These are phyloP conservation scores for Parnassius orleans DNA, from an alignment of 2,888 invertebrate species.

Conservation along the genomic window DNA sequence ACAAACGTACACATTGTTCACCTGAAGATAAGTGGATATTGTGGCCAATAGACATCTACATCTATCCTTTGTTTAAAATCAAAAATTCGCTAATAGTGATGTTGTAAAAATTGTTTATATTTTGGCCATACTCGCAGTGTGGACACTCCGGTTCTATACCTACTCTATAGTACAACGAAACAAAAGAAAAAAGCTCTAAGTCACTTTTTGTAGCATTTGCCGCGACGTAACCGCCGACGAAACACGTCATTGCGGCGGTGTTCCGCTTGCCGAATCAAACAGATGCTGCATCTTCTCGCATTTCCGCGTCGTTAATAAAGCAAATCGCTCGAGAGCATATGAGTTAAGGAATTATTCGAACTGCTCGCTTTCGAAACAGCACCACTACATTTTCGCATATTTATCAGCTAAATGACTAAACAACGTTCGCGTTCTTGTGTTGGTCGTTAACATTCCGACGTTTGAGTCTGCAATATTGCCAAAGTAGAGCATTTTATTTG, in stretches of 20 bases:
- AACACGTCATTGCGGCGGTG: neutral
- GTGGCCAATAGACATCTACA: too few relatives aligned
- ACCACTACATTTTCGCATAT: conserved; percentile 8
- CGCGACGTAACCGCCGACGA: neutral
- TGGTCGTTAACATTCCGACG: neutral
- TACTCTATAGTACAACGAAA: too few relatives aligned
- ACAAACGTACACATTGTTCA: too few relatives aligned
- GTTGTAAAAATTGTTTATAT: too few relatives aligned
- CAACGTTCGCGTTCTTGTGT: neutral
- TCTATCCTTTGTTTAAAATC: too few relatives aligned
- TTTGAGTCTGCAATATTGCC: too few relatives aligned
- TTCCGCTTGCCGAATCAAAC: conserved; percentile 2
- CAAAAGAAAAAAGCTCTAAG: neutral
- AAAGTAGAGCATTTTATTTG: too few relatives aligned
- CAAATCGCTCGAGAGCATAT: neutral
- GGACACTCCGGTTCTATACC: too few relatives aligned
- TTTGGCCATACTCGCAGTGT: too few relatives aligned
- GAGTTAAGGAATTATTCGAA: conserved; percentile 1
- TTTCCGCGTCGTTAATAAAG: conserved; percentile 1
- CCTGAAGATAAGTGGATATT: too few relatives aligned
- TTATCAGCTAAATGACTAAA: conserved; percentile 1
- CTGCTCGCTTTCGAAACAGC: conserved; percentile 3
- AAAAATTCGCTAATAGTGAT: too few relatives aligned
- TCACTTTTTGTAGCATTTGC: conserved; percentile 1
- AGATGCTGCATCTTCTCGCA: neutral